Evolutionary conservation across 2,797 vertebrate species (phyloP), one percentile per base, ranked within the genome.

Genomic region (Sebastes goodei): DNA sequence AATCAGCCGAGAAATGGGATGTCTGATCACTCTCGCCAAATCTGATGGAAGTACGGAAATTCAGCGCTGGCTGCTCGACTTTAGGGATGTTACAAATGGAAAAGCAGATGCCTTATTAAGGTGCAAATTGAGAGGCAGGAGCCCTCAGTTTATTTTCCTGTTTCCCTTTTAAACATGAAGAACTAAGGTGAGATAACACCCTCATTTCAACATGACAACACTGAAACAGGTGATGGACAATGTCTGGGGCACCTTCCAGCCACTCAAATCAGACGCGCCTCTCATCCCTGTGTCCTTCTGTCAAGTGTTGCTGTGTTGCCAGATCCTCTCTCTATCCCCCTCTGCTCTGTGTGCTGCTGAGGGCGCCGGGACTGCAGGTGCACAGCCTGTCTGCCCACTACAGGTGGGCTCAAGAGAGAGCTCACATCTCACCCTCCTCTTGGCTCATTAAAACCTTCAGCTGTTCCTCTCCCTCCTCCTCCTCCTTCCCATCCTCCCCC

Each of bases 391-490:
- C 78, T 85, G 76, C 82, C 74, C 85, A 85, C 88, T 90, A 88
- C 89, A 91, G 93, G 93, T 94, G 90, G 88, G 78, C 87, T 79
- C 72, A 15, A 71, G 88, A 84, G 63, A 57, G 73, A 21, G 67
- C 74, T 85, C 88, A 78, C 70, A 74, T 88, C 88, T 86, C 86
- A 74, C 83, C 83, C 81, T 86, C 84, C 86, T 89, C 88, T 90
- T 82, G 88, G 86, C 91, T 93, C 93, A 95, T 95, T 94, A 94
- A 94, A 92, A 89, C 79, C 81, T 84, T 94, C 89, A 92, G 94
- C 93, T 94, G 93, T 92, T 90, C 82, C 80, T 80, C 73, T 62
- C 35, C 80, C 70, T 80, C 78, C 55, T 69, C 46, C 72, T 11
- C 57, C 60, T 33, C 65, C n/a, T 49, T 29, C 23, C 57, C 29